phyloP scores from a whole-genome alignment of 2,113 vertebrate genomes.

The Alligator sinensis region DNA sequence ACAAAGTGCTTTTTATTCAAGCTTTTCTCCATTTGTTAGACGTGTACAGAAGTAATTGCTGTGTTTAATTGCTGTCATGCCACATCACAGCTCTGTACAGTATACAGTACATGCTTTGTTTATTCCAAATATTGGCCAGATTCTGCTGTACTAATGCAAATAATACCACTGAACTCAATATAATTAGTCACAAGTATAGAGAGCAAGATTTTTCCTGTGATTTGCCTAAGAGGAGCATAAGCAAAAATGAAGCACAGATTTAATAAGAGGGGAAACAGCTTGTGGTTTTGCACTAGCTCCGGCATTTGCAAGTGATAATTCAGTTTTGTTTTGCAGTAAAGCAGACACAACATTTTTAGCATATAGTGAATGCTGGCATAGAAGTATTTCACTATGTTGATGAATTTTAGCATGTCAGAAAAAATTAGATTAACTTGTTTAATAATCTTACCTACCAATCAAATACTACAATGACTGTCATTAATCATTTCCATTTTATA shows the following conservation, averaged over 20 bases:
- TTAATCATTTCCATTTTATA: neutral
- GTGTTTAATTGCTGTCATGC: neutral
- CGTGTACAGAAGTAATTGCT: neutral
- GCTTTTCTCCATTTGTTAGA: neutral
- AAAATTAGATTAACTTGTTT: neutral
- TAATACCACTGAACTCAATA: neutral
- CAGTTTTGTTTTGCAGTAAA: neutral
- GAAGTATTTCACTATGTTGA: neutral
- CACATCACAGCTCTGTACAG: neutral
- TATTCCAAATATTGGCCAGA: neutral
- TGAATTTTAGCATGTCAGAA: neutral
- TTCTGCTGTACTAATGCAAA: neutral
- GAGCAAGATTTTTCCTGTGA: neutral
- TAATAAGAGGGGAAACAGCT: neutral
- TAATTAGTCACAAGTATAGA: neutral
- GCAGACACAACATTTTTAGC: neutral
- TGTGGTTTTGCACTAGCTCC: neutral
- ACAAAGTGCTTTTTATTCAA: neutral
- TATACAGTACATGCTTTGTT: neutral
- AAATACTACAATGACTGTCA: neutral
- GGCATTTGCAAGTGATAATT: neutral
- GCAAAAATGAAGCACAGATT: neutral
- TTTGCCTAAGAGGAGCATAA: neutral
- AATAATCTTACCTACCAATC: neutral
- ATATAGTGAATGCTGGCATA: neutral